Base-by-base conservation (phyloP, 2,113 vertebrate species). In the Egretta garzetta region DNA sequence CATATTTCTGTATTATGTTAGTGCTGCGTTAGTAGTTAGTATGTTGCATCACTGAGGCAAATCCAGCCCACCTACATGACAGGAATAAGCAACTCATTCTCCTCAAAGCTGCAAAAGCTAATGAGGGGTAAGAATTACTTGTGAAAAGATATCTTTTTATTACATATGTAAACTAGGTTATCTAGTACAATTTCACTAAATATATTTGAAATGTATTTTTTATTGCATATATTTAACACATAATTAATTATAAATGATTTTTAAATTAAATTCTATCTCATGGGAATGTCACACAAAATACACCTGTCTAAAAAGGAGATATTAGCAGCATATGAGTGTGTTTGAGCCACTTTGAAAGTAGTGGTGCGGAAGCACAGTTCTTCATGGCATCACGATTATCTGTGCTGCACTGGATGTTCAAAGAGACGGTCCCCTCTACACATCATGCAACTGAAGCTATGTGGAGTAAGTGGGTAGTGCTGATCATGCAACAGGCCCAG, bases 391-490 rank as follows among this genome's bases (percentile, higher is more conserved):
- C 3, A 2, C 1, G 22, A 41, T 20, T 73, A 45, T 59, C 17
- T 72, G 33, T 35, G 35, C 37, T 66, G 24, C 21, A 16, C 10
- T 70, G 32, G 49, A 56, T 26, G 12, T 37, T 72, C 73, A 43
- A 39, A 60, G 20, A 20, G 30, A 56, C 18, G 6, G 14, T 64
- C 33, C 9, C 35, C 19, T 62, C 41, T 53, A 32, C 9, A 20
- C 22, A 15, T 24, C 23, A 22, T 1, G 2, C 55, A 62, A 17
- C 18, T 0, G 4, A 47, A 55, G 4, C 24, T 60, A 18, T 22
- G 14, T n/a, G 60, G 73, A 74, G 23, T 28, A 68, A 68, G 8
- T 27, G 23, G 27, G 19, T 63, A 55, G n/a, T 33, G 47, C 12
- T 55, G 55, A 37, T 62, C 32, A 26, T 30, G n/a, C 35, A 85